Evolutionary conservation across 2,797 vertebrate species (phyloP).

Genomic region (Pipistrellus pipistrellus): DNA sequence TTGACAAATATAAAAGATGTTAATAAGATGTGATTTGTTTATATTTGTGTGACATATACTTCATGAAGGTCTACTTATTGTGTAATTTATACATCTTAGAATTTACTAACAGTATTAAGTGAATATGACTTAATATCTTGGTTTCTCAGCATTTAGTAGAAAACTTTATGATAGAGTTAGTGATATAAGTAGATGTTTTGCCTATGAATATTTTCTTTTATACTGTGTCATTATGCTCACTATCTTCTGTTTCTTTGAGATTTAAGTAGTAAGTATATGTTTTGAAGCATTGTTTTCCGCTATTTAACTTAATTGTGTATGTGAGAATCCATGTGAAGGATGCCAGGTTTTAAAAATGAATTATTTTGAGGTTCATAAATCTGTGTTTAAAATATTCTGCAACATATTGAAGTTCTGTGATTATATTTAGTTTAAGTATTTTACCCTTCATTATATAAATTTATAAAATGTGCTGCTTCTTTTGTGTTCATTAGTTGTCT

Average conservation of each 20-base stretch:
- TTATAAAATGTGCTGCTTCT: constrained; percentile 32
- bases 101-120: constrained; percentile 34
- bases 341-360: background rate
- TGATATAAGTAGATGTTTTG: constrained; percentile 22
- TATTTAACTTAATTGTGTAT: constrained; percentile 26
- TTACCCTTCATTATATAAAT: constrained; percentile 22
- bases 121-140: constrained; percentile 22
- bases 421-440: constrained; percentile 19
- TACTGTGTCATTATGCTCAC: background rate
- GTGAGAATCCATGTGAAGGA: constrained; percentile 22
- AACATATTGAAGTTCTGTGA: background rate
- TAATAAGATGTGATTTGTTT: constrained; percentile 39
- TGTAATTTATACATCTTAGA: background rate
- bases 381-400: constrained; percentile 30
- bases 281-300: constrained; percentile 15
- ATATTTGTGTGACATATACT: background rate
- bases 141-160: constrained; percentile 23
- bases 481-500: constrained; percentile 90
- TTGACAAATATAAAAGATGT: background rate
- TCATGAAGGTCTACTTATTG: background rate
- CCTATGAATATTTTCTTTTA: constrained; percentile 1
- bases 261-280: constrained; percentile 23
- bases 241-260: constrained; percentile 45
- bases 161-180: constrained; percentile 21
- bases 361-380: constrained; percentile 51